Base-by-base conservation (phyloP, 1,140 invertebrate species). In the Solen grandis region DNA sequence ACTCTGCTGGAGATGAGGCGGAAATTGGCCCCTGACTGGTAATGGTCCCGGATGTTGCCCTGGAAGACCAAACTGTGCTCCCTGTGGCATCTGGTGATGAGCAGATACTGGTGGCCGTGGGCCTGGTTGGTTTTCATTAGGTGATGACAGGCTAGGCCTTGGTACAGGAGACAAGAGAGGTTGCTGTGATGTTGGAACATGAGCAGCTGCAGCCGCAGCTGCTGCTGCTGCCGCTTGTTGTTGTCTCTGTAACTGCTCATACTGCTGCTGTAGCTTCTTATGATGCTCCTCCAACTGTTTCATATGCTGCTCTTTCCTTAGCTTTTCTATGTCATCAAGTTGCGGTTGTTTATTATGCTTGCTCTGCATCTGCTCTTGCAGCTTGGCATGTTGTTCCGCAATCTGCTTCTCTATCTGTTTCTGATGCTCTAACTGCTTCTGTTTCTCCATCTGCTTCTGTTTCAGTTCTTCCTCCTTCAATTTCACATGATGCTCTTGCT, bases 201-300 rank as follows among this genome's bases (percentile, higher is more conserved):
- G 19, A 27, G 36, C 35, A 8, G 25, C 55, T 5, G 50, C 84
- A 81, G 27, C 70, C 41, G 79, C 22, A 10, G 73, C 33, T 50
- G 85, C 79, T 84, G 78, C 75, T 82, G 85, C 70, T 84, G 85
- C 55, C 78, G n/a, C n/a, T n/a, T n/a, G n/a, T n/a, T n/a, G n/a
- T 46, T 46, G 41, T 10, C 41, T 8, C 41, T 46, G 80, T 29
- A 83, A 82, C 33, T 85, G 54, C 55, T 77, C 59, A 27, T 85
- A 73, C 16, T 87, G 85, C 33, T 85, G 85, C 54, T 85, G 85
- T 33, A 55, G 46, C 14, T 25, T 27, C 46, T 81, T 70, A 36
- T 50, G 62, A 2, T 80, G 66, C 29, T 62, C 66, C 29, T 72
- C 62, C n/a, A 72, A 27, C 10, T 65, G 55, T 55, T 78, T 59